phyloP scores from a whole-genome alignment of 2,797 vertebrate species.

The Peromyscus eremicus region DNA sequence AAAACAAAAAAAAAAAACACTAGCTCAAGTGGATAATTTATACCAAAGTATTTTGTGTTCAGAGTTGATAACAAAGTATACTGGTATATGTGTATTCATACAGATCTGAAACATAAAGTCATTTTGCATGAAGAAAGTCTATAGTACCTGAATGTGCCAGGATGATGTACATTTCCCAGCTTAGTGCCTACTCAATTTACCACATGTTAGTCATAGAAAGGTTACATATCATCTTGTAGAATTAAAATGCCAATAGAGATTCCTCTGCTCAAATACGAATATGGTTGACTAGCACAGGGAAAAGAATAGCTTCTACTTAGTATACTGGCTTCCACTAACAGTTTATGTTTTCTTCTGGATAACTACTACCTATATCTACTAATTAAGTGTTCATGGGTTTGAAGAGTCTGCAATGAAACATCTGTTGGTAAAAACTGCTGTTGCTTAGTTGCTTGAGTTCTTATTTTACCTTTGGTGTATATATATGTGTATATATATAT shows the following conservation, averaged over 20 bases:
- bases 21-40: background rate
- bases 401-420: background rate
- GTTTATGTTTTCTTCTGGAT: background rate
- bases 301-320: background rate
- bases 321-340: background rate
- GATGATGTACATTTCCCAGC: background rate
- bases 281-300: background rate
- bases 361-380: background rate
- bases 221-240: background rate
- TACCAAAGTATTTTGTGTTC: background rate
- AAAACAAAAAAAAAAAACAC: background rate
- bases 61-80: background rate
- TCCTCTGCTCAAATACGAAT: background rate
- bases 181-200: background rate
- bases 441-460: background rate
- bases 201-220: background rate
- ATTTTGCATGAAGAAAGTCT: background rate
- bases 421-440: background rate
- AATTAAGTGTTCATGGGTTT: background rate
- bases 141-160: background rate
- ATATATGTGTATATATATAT: background rate
- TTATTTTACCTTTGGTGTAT: background rate
- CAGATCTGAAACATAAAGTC: background rate
- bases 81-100: background rate
- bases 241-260: conserved; percentile 3